Percentiles rank a stretch among this genome's conserved stretches.
These are phyloP conservation scores for Zaprionus davidi DNA, from an alignment of 1,140 invertebrate genomes.

Conservation along the genomic window DNA sequence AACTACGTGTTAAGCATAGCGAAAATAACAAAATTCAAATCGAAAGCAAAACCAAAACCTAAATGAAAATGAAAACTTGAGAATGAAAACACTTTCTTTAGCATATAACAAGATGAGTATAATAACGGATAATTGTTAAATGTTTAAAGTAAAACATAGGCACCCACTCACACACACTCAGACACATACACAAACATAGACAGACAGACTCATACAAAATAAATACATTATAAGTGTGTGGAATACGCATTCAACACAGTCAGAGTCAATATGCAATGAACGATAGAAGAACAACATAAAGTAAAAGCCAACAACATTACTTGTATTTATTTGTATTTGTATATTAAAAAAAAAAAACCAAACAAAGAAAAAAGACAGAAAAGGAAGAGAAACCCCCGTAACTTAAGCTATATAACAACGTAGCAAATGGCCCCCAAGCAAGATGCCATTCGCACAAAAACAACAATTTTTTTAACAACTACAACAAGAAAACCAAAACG, in stretches of 20 bases:
- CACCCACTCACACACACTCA: conserved; percentile 53
- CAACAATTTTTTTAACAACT: conserved; percentile 26
- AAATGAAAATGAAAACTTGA: conserved; percentile 21
- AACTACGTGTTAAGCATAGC: conserved; percentile 36
- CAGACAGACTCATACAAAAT: conserved; percentile 44
- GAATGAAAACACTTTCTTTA: conserved; percentile 25
- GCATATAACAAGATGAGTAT: conserved; percentile 35
- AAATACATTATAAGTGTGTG: conserved; percentile 62
- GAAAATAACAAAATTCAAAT: conserved; percentile 7
- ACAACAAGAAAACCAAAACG: conserved; percentile 5
- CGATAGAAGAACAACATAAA: conserved; percentile 22
- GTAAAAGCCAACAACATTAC: conserved; percentile 40
- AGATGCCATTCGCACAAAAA: conserved; percentile 60
- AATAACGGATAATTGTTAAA: conserved; percentile 70
- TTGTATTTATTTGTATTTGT: conserved; percentile 83
- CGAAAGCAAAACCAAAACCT: conserved; percentile 10
- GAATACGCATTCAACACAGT: conserved; percentile 43
- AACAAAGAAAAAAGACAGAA: conserved; percentile 3
- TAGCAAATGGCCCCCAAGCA: conserved; percentile 46
- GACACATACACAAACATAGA: conserved; percentile 47
- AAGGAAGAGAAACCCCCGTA: conserved; percentile 12
- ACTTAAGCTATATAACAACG: conserved; percentile 22
- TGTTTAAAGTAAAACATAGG: conserved; percentile 56
- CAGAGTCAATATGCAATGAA: conserved; percentile 46
- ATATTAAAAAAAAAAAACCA: conserved; percentile 56